These are phyloP conservation scores for Sialis fuliginosa DNA, from an alignment of 2,888 invertebrate genomes.

Conservation along the genomic window DNA sequence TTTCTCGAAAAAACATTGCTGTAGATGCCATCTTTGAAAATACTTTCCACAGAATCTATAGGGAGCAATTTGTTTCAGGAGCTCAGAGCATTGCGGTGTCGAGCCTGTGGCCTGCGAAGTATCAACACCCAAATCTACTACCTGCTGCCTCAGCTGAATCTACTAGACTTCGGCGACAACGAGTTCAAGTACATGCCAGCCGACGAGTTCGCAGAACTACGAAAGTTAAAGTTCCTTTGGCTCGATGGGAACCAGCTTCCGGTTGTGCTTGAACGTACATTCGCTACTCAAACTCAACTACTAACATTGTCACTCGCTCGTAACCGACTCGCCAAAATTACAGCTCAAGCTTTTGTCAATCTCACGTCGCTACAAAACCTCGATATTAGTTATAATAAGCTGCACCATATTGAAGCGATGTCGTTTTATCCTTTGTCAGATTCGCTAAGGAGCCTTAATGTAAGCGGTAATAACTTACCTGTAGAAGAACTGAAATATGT, in stretches of 20 bases:
- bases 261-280: conserved; percentile 54
- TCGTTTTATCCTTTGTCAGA: conserved; percentile 41
- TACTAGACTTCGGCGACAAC: conserved; percentile 62
- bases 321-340: conserved; percentile 57
- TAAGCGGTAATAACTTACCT: conserved; percentile 49
- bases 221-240: conserved; percentile 40
- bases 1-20: not conserved
- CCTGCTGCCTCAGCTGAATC: conserved; percentile 49
- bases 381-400: conserved; percentile 60
- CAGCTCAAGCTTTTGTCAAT: conserved; percentile 55
- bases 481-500: conserved; percentile 35
- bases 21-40: not conserved
- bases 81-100: conserved; percentile 50
- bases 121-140: conserved; percentile 67
- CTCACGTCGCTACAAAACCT: conserved; percentile 47
- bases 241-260: conserved; percentile 64
- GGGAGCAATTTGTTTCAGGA: conserved; percentile 33
- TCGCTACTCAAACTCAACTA: conserved; percentile 36
- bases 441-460: conserved; percentile 41
- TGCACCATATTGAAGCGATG: conserved; percentile 44
- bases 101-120: conserved; percentile 50
- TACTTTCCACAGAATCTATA: conserved; percentile 3
- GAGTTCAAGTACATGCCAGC: conserved; percentile 54
- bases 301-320: conserved; percentile 41
- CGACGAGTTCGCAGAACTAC: conserved; percentile 53